Evolutionary conservation across 2,113 vertebrate genomes (phyloP), one percentile per base, ranked within the genome.

Genomic region (Rhegmatorhina hoffmannsi): DNA sequence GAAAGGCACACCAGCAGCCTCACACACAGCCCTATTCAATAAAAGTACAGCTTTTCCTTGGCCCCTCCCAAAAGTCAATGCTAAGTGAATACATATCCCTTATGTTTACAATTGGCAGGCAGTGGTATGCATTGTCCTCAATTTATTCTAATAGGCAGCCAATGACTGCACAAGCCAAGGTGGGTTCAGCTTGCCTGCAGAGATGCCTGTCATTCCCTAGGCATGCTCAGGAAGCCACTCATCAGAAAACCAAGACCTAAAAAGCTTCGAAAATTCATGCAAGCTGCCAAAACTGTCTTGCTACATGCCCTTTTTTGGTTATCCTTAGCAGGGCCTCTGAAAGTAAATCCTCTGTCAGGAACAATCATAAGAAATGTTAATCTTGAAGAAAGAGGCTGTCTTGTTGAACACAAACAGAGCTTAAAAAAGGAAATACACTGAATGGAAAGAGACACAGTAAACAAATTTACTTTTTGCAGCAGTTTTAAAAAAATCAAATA

Each of bases 241-340:
- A 97, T 97, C 97, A 98, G 95, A 96, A 98, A 98, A 97, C 94
- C 98, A 94, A 98, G 98, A 98, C 98, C 96, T 97, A 97, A 98
- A 98, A 98, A 97, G 97, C 97, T 97, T 97, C 83, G 97, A 98
- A 98, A 98, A 98, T 89, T 89, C 68, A 18, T 72, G 95, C 96
- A 83, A 95, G 97, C 98, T 98, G 98, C 98, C 98, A 98, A 97
- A 98, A 98, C 81, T 95, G 97, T 97, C 97, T 97, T 95, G 96
- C 96, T 98, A 91, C 98, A 98, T 98, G 98, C 95, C 98, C 98
- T 98, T 98, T 99, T 98, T 98, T 98, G 98, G 98, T 98, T 98
- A 98, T 98, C 98, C 98, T 98, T 98, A 88, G 94, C 97, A 94
- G 97, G 98, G 98, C 98, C 98, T 98, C 98, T 97, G 98, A 97